phyloP scores from a whole-genome alignment of 23 tunicate species.

The Styela plicata region DNA sequence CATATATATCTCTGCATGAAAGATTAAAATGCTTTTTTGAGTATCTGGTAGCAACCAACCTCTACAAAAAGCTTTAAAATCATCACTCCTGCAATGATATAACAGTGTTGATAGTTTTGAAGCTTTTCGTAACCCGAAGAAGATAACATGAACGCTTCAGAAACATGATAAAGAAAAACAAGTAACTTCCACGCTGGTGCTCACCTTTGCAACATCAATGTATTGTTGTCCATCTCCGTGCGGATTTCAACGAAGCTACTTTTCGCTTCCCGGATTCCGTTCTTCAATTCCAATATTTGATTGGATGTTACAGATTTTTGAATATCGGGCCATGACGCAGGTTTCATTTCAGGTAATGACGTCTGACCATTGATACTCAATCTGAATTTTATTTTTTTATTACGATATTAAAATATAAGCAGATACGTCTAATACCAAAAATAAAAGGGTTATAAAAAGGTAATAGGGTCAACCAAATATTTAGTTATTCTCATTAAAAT shows the following conservation, averaged over 20 bases:
- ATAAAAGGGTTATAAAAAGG: background rate
- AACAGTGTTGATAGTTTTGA: too few species aligned
- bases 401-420: too few species aligned
- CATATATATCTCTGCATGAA: too few species aligned
- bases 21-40: too few species aligned
- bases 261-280: constrained; percentile 58
- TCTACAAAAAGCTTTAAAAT: too few species aligned
- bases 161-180: background rate
- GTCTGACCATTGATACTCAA: constrained; percentile 7
- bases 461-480: background rate
- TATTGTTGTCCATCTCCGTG: constrained; percentile 54
- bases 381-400: too few species aligned
- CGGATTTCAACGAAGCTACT: constrained; percentile 50
- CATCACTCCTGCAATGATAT: background rate
- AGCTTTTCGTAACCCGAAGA: too few species aligned
- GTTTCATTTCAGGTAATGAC: constrained; percentile 10
- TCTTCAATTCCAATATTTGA: constrained; percentile 35
- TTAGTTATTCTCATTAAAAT: too few species aligned
- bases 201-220: constrained; percentile 51
- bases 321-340: constrained; percentile 19
- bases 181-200: constrained; percentile 6
- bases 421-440: too few species aligned
- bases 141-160: too few species aligned
- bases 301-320: constrained; percentile 26
- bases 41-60: too few species aligned